Conservation (phyloP, 2,113 vertebrate species). For the Mirounga angustirostris region DNA sequence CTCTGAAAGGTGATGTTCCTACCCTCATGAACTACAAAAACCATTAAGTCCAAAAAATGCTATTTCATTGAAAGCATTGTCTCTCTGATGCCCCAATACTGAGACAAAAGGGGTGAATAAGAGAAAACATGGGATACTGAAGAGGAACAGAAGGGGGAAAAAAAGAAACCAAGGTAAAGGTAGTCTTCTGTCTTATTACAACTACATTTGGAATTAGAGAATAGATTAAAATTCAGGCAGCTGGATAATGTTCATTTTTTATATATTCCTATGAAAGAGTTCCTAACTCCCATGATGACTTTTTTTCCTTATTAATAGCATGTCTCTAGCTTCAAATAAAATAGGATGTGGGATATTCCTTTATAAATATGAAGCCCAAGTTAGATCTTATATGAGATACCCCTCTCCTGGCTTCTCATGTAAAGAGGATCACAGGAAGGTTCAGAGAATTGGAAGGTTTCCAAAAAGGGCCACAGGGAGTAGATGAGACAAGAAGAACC, state of each 20-base stretch:
- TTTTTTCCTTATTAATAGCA: background rate
- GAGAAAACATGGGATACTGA: background rate
- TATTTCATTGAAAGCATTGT: background rate
- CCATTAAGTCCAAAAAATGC: background rate
- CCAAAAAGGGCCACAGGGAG: background rate
- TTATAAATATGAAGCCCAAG: background rate
- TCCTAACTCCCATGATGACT: background rate
- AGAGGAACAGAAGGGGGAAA: background rate
- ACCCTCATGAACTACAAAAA: background rate
- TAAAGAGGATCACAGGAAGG: background rate
- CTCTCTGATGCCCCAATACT: background rate
- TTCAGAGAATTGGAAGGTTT: constrained; percentile 6
- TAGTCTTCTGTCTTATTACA: background rate
- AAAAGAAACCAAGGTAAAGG: background rate
- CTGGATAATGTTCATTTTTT: background rate
- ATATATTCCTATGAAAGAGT: background rate
- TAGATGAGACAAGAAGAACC: background rate
- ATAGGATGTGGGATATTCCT: background rate
- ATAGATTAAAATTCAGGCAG: constrained; percentile 11
- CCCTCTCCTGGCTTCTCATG: background rate
- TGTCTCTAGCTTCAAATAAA: constrained; percentile 32
- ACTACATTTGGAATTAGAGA: background rate
- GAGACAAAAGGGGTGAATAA: background rate
- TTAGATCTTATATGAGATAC: background rate
- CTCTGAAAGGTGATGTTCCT: background rate